phyloP scores from a whole-genome alignment of 2,113 vertebrate genomes.

The Mus spicilegus region DNA sequence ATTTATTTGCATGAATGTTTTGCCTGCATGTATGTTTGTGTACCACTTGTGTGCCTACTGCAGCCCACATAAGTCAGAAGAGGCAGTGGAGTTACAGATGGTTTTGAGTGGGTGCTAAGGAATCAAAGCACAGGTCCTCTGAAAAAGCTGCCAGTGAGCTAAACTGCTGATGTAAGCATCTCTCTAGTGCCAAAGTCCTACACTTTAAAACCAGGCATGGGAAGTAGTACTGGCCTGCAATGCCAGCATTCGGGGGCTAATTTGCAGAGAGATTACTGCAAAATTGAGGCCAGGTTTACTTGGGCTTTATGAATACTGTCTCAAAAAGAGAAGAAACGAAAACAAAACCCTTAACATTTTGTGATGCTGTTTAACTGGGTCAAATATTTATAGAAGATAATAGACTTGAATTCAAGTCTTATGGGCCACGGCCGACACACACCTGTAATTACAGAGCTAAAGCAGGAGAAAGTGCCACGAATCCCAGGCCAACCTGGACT shows the following conservation, averaged over 20 bases:
- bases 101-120: not conserved
- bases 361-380: not conserved
- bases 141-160: not conserved
- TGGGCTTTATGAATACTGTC: not conserved
- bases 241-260: not conserved
- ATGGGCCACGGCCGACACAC: not conserved
- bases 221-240: not conserved
- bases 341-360: not conserved
- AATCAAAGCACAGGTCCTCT: not conserved
- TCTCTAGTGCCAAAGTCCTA: not conserved
- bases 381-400: slow-evolving; percentile 47
- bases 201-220: not conserved
- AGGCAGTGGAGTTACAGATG: not conserved
- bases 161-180: not conserved
- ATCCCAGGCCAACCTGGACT: not conserved
- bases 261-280: not conserved
- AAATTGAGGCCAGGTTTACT: not conserved
- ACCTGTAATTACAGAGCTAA: not conserved
- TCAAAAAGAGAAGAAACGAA: not conserved
- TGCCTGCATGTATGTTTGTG: not conserved
- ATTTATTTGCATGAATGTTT: not conserved
- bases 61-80: not conserved
- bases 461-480: not conserved
- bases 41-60: not conserved
- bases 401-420: not conserved